Evolutionary conservation across 2,888 invertebrate species (phyloP).

Genomic region (Cyclophora punctaria): DNA sequence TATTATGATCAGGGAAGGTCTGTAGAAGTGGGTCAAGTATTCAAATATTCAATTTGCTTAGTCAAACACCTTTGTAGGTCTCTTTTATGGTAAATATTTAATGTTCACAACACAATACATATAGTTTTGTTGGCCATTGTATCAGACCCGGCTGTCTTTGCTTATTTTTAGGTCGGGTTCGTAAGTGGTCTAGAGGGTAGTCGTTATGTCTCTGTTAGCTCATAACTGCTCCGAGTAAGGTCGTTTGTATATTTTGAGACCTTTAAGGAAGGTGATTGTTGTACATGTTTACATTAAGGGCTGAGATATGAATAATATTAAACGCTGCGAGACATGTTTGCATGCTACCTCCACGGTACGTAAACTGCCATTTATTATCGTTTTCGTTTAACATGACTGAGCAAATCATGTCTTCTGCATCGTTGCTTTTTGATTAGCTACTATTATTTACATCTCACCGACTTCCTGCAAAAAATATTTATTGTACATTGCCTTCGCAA

Average conservation of each 20-base stretch:
- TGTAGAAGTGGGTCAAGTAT: slow-evolving; percentile 6
- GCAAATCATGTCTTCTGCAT: not conserved
- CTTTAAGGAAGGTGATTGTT: slow-evolving; percentile 7
- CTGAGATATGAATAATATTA: too few species aligned
- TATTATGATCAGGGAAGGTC: too few species aligned
- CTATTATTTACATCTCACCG: too few species aligned
- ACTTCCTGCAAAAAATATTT: too few species aligned
- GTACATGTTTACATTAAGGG: slow-evolving; percentile 14
- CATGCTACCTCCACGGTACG: too few species aligned
- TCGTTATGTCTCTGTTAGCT: slow-evolving; percentile 30
- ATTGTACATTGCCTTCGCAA: too few species aligned
- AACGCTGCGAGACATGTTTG: too few species aligned
- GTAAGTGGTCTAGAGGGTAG: slow-evolving; percentile 36
- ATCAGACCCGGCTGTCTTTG: slow-evolving; percentile 22
- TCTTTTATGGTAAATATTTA: slow-evolving; percentile 22
- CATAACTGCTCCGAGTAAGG: slow-evolving; percentile 25
- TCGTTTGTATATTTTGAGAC: slow-evolving; percentile 12
- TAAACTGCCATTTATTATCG: too few species aligned
- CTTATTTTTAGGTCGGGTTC: slow-evolving; percentile 52
- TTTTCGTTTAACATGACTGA: too few species aligned
- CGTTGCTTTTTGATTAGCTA: too few species aligned
- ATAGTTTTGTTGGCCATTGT: slow-evolving; percentile 22
- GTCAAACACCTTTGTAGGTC: slow-evolving; percentile 13
- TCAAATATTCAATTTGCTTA: slow-evolving; percentile 20
- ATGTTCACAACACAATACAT: slow-evolving; percentile 21